These are phyloP conservation scores for Nemotelus pantherinus DNA, from an alignment of 2,888 invertebrate species.

Conservation along the genomic window DNA sequence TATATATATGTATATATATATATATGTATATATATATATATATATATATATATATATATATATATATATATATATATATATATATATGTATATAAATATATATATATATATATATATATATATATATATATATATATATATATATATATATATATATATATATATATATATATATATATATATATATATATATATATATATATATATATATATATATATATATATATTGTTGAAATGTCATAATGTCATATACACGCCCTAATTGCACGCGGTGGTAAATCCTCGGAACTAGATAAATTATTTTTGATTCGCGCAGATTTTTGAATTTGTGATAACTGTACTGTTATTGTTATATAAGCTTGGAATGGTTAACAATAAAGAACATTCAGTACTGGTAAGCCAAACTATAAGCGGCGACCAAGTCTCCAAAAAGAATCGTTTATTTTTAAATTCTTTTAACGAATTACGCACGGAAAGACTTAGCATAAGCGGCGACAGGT, in stretches of 20 bases:
- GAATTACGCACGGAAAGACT: too few species aligned
- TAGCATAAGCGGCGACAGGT: too few species aligned
- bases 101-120: constrained; percentile 19
- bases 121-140: constrained; percentile 19
- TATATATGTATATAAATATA: constrained; percentile 16
- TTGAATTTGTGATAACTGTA: too few species aligned
- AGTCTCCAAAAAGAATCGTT: too few species aligned
- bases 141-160: constrained; percentile 22
- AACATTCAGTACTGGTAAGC: too few species aligned
- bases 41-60: constrained; percentile 22
- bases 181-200: constrained; percentile 19
- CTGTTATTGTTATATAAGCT: too few species aligned
- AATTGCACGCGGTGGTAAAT: too few species aligned
- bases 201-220: constrained; percentile 22
- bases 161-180: constrained; percentile 22
- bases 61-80: constrained; percentile 22
- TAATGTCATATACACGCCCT: neutral
- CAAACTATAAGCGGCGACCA: too few species aligned
- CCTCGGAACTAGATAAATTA: too few species aligned
- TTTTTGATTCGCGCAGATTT: too few species aligned
- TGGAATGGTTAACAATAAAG: too few species aligned
- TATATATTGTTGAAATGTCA: neutral
- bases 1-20: constrained; percentile 19
- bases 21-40: constrained; percentile 19
- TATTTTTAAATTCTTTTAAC: too few species aligned